These are phyloP conservation scores for Acleris sparsana DNA, from an alignment of 2,888 invertebrate species.

Conservation along the genomic window DNA sequence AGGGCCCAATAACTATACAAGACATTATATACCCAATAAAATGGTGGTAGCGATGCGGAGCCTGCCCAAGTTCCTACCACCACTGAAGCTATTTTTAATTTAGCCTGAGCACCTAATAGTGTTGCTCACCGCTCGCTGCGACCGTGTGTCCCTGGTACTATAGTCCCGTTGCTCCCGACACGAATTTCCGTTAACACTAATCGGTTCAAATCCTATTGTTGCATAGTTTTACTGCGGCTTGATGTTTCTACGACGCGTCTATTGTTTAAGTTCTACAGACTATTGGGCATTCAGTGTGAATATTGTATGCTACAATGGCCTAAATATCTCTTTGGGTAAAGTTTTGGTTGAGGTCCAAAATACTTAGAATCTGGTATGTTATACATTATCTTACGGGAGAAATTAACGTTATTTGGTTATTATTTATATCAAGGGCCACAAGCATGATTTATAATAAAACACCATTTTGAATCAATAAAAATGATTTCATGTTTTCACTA, in stretches of 20 bases:
- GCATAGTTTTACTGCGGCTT: constrained; percentile 46
- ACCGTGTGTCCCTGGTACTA: constrained; percentile 6
- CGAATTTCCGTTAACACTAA: constrained; percentile 43
- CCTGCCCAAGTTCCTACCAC: too few relatives aligned
- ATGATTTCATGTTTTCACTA: too few relatives aligned
- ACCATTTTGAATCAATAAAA: too few relatives aligned
- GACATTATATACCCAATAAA: too few relatives aligned
- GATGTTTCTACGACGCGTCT: constrained; percentile 28
- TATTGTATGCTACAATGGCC: constrained; percentile 9
- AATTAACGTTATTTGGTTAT: not conserved
- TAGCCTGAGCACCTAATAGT: too few relatives aligned
- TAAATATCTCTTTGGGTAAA: constrained; percentile 26
- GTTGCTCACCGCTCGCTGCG: not conserved
- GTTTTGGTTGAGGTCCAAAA: constrained; percentile 7
- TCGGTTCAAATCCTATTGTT: constrained; percentile 44
- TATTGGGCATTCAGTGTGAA: constrained; percentile 24
- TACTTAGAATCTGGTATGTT: not conserved
- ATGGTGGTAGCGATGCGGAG: too few relatives aligned
- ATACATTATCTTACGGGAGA: too few relatives aligned
- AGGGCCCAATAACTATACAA: too few relatives aligned
- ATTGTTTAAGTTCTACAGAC: constrained; percentile 28
- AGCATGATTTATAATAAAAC: too few relatives aligned
- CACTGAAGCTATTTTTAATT: too few relatives aligned
- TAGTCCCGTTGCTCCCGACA: constrained; percentile 17
- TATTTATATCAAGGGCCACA: too few relatives aligned